Evolutionary conservation across 2,113 vertebrate genomes (phyloP), one percentile per base, ranked within the genome.

Genomic region (Electrona antarctica): DNA sequence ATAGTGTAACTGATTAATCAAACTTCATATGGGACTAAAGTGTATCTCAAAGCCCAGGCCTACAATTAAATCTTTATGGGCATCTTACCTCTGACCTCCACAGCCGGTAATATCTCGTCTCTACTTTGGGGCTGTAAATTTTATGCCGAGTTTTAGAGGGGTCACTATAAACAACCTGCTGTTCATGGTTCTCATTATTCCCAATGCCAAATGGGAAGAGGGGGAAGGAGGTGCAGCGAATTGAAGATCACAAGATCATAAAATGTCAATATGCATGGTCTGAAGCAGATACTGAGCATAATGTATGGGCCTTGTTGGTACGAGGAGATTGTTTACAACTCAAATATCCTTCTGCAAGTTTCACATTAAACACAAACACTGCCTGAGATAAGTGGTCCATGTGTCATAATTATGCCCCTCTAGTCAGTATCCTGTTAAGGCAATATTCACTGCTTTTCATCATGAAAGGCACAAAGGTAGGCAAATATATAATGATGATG

Each of bases 101-200:
- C 63, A 48, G 51, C 63, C 71, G 78, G 74, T 15, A 71, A 74
- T 75, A 61, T 66, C 64, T 63, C 8, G 8, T 75, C 71, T 63
- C 62, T 52, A 69, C 66, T 62, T 67, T 70, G 81, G 60, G 73
- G 69, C 83, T 74, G 60, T 84, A 85, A 83, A 87, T 88, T 71
- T 72, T 78, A 71, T 56, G 66, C 8, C 8, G 66, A 73, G 84
- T 85, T 41, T 41, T 74, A 77, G 55, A 74, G 52, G 64, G 87
- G 80, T 90, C 84, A 85, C 69, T 79, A 83, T 89, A 84, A 89
- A 84, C 83, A 82, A 59, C 75, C 77, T 82, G 80, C 71, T 79
- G 84, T 82, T 84, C 78, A 90, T 74, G 67, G n/a, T 72, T 71
- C 67, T 85, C 80, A 90, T 88, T 88, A 88, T 77, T 84, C 64